Evolutionary conservation across 2,888 invertebrate species (phyloP).

Genomic region (Argyresthia albistria): DNA sequence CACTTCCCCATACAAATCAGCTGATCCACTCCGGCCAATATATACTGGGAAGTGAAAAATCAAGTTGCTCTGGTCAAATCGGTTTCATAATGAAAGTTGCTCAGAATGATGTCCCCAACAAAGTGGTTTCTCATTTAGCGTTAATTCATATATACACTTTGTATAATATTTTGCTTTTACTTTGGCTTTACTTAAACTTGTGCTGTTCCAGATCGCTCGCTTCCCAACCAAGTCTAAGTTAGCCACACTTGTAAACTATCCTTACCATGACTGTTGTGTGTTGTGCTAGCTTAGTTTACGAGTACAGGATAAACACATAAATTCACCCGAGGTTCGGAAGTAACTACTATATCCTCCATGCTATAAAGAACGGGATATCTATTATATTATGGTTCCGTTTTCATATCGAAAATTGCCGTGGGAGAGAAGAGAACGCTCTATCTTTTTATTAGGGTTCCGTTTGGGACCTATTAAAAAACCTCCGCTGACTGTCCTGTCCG

Average conservation of each 20-base stretch:
- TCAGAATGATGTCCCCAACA: too few relatives aligned
- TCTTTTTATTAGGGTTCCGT: neutral
- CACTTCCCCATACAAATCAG: too few relatives aligned
- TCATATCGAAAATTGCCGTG: conserved; percentile 54
- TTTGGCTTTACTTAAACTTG: neutral
- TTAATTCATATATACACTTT: too few relatives aligned
- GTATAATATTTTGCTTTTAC: too few relatives aligned
- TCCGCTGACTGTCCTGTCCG: too few relatives aligned
- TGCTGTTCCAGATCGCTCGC: neutral
- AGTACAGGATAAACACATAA: neutral
- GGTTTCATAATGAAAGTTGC: too few relatives aligned
- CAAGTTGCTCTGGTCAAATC: too few relatives aligned
- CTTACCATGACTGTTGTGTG: neutral
- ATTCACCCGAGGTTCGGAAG: neutral
- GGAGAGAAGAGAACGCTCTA: conserved; percentile 19
- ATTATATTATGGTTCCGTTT: conserved; percentile 34
- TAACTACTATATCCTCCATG: neutral
- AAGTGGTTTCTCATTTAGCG: too few relatives aligned
- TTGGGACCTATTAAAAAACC: too few relatives aligned
- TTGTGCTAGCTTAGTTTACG: too few relatives aligned
- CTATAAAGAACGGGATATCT: conserved; percentile 1
- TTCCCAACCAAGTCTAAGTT: neutral
- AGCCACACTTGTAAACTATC: neutral
- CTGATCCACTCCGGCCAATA: too few relatives aligned
- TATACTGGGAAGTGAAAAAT: too few relatives aligned